Percentiles rank a stretch among this genome's conserved stretches.
phyloP scores from a whole-genome alignment of 2,888 invertebrate genomes.

The Cerastoderma edule region DNA sequence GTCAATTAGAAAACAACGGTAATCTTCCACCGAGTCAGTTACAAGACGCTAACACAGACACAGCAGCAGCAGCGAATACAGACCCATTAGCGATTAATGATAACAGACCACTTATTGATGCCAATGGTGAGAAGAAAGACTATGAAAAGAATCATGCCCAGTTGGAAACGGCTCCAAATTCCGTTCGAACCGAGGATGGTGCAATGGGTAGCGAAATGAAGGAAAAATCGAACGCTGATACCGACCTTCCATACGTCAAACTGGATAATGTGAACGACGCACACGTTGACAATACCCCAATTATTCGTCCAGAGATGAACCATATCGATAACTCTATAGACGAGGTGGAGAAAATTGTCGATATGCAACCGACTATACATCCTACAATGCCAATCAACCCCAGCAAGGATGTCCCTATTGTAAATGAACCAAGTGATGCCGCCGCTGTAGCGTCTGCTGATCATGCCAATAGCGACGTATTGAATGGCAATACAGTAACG shows the following conservation, averaged over 20 bases:
- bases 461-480: too few relatives aligned
- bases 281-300: background rate
- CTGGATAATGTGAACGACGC: slow-evolving; percentile 11
- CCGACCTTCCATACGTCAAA: slow-evolving; percentile 13
- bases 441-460: background rate
- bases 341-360: background rate
- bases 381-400: background rate
- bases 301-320: background rate
- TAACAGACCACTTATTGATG: too few relatives aligned
- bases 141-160: slow-evolving; percentile 16
- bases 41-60: background rate
- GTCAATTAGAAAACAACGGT: background rate
- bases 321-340: slow-evolving; percentile 5
- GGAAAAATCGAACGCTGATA: background rate
- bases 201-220: background rate
- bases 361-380: too few relatives aligned
- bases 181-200: background rate
- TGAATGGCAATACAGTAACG: too few relatives aligned
- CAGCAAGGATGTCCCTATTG: background rate
- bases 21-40: background rate
- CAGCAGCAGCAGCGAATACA: background rate
- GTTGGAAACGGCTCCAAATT: background rate
- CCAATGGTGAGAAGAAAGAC: background rate
- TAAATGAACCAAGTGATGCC: background rate
- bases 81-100: background rate